A percentile compares a stretch with the other conserved stretches of the same genome.
Conservation (phyloP, 2,888 invertebrate species). For the Laspeyria flexula region DNA sequence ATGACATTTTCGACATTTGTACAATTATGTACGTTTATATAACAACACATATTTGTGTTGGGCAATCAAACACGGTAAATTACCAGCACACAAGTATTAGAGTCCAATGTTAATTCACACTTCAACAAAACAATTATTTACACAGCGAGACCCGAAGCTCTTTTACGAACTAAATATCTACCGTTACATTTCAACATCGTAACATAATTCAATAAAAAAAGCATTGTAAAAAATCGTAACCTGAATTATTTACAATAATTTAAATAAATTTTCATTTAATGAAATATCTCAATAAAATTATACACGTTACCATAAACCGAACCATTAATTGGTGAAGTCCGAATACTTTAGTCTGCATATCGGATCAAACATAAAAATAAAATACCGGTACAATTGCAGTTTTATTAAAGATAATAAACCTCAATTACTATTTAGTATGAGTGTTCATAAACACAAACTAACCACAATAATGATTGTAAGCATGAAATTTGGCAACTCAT, state of each 20-base stretch:
- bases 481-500: constrained; percentile 69
- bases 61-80: constrained; percentile 24
- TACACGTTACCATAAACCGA: constrained; percentile 25
- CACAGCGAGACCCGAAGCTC: background rate
- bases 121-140: constrained; percentile 16
- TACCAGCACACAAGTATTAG: constrained; percentile 18
- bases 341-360: constrained; percentile 9
- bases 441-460: constrained; percentile 41
- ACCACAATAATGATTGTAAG: constrained; percentile 63
- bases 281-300: constrained; percentile 22
- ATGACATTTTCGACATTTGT: constrained; percentile 9
- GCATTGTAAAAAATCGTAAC: constrained; percentile 34
- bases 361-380: constrained; percentile 30
- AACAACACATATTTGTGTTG: constrained; percentile 20
- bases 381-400: constrained; percentile 44
- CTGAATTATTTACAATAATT: constrained; percentile 28
- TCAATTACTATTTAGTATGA: constrained; percentile 47
- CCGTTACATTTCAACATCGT: constrained; percentile 13
- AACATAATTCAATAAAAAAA: constrained; percentile 34
- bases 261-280: constrained; percentile 19
- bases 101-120: constrained; percentile 24
- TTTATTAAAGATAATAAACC: constrained; percentile 47
- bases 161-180: constrained; percentile 3
- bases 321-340: constrained; percentile 20
- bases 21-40: constrained; percentile 6